Percentiles rank a stretch among this genome's conserved stretches.
Evolutionary conservation across 2,888 invertebrate species (phyloP).

Genomic region (Crioceris asparagi): DNA sequence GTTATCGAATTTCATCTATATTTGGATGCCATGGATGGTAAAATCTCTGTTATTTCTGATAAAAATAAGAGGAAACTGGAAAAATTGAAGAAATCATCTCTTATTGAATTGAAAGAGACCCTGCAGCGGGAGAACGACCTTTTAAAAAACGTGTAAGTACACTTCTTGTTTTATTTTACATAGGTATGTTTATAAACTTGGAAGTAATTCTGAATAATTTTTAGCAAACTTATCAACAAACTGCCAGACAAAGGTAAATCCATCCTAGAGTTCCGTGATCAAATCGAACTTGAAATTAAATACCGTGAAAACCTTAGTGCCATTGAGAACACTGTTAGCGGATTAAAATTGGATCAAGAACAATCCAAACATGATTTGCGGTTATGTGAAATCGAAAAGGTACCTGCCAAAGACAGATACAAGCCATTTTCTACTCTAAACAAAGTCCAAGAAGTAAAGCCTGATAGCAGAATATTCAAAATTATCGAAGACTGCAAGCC

Average conservation of each 20-base stretch:
- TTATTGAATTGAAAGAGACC: slow-evolving; percentile 16
- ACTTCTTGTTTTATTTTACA: background rate
- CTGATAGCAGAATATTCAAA: slow-evolving; percentile 13
- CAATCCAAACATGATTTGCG: slow-evolving; percentile 16
- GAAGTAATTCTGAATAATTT: background rate
- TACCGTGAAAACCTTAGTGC: slow-evolving; percentile 10
- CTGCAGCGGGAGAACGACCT: slow-evolving; percentile 14
- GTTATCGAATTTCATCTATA: too few relatives aligned
- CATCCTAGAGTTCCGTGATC: slow-evolving; percentile 12
- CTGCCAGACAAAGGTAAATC: slow-evolving; percentile 19
- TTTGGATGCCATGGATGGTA: too few relatives aligned
- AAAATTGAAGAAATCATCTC: slow-evolving; percentile 9
- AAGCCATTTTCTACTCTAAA: slow-evolving; percentile 19
- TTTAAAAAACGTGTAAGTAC: slow-evolving; percentile 14
- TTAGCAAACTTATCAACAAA: slow-evolving; percentile 12
- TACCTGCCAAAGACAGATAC: slow-evolving; percentile 17
- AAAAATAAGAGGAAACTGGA: too few relatives aligned
- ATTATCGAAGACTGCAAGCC: slow-evolving; percentile 16
- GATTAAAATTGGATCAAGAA: slow-evolving; percentile 9
- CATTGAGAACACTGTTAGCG: slow-evolving; percentile 12
- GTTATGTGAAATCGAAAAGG: slow-evolving; percentile 18
- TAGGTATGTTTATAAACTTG: background rate
- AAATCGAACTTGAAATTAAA: slow-evolving; percentile 15
- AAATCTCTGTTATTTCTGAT: too few relatives aligned
- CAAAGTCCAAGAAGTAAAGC: slow-evolving; percentile 10